Evolutionary conservation across 2,888 invertebrate species (phyloP).

Genomic region (Aleiodes testaceus): DNA sequence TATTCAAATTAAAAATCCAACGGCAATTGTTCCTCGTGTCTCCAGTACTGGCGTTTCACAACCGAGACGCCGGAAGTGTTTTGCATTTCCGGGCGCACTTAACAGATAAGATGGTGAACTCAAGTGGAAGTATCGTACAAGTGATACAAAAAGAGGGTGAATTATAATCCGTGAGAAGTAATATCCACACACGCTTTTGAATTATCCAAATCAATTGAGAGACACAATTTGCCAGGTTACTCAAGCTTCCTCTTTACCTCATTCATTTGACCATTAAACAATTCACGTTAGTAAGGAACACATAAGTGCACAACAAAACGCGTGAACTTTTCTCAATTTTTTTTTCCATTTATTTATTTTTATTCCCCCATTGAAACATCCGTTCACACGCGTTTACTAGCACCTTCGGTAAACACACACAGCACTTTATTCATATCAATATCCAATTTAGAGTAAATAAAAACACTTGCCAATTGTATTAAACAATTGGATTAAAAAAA

Average conservation of each 20-base stretch:
- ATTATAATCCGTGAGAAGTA: constrained; percentile 20
- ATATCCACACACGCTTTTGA: not conserved
- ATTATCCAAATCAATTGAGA: constrained; percentile 22
- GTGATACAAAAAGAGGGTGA: not conserved
- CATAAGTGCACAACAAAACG: not conserved
- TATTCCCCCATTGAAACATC: constrained; percentile 28
- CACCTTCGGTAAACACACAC: constrained; percentile 37
- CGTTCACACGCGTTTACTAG: constrained; percentile 43
- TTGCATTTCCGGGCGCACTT: constrained; percentile 38
- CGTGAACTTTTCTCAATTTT: not conserved
- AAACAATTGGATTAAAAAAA: not conserved
- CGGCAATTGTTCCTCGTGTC: constrained; percentile 14
- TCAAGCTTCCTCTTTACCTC: not conserved
- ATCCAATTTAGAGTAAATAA: constrained; percentile 27
- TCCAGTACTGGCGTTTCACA: constrained; percentile 1
- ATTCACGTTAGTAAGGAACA: not conserved
- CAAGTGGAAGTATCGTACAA: not conserved
- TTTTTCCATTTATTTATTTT: constrained; percentile 4
- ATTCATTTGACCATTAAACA: constrained; percentile 1
- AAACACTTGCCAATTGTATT: not conserved
- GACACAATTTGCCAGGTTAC: not conserved
- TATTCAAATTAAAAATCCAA: constrained; percentile 22
- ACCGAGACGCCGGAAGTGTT: constrained; percentile 36
- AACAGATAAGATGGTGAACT: constrained; percentile 16
- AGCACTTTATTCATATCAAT: constrained; percentile 26